Conservation (phyloP, 2,113 vertebrate genomes). For the Megaceryle torquata region DNA sequence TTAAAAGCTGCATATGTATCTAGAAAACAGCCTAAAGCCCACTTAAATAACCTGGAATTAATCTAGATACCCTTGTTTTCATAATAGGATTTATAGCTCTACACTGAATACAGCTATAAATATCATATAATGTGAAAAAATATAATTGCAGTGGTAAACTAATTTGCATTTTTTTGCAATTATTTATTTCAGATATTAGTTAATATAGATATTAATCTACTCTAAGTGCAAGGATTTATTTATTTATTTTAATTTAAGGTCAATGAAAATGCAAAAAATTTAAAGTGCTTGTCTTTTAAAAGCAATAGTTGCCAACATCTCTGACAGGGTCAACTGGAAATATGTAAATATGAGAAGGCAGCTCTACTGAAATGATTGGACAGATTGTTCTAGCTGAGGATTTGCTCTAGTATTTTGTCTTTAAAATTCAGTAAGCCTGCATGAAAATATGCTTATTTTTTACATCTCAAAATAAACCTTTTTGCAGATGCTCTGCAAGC, state of each 20-base stretch:
- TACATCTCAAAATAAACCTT: background rate
- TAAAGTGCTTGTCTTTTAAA: background rate
- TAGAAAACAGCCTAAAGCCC: background rate
- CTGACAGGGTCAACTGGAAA: background rate
- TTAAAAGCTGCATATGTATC: background rate
- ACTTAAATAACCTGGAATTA: background rate
- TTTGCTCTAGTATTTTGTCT: background rate
- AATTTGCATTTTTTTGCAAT: background rate
- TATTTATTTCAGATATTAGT: background rate
- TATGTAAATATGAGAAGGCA: background rate
- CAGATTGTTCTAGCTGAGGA: background rate
- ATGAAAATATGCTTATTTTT: constrained; percentile 7
- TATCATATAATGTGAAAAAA: background rate
- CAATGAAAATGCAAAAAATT: background rate
- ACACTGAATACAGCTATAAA: background rate
- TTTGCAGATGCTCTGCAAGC: background rate
- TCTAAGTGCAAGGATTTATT: background rate
- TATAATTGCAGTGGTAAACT: background rate
- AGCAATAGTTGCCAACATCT: background rate
- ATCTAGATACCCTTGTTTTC: background rate
- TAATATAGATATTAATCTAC: background rate
- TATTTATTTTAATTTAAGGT: background rate
- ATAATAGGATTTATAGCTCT: background rate
- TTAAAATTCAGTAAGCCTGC: background rate
- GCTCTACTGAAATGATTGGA: background rate